phyloP scores from a whole-genome alignment of 2,113 vertebrate species.

The Nettapus auritus region DNA sequence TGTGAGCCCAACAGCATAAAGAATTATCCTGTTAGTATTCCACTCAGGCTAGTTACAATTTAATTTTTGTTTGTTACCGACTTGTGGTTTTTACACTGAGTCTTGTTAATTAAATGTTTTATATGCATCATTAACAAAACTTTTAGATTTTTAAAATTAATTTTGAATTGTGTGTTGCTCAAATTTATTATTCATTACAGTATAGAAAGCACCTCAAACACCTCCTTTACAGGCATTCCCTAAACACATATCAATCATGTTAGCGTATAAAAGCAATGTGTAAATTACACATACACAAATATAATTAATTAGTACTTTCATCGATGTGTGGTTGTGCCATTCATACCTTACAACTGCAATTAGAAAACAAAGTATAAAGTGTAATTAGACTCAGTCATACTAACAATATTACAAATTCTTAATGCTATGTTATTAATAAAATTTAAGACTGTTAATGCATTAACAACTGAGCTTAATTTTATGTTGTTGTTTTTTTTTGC shows the following conservation, averaged over 20 bases:
- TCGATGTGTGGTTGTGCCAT: neutral
- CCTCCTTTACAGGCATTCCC: neutral
- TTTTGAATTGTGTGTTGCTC: neutral
- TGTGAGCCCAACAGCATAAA: neutral
- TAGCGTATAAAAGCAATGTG: neutral
- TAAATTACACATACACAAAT: neutral
- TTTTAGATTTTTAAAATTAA: conserved; percentile 8
- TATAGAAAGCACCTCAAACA: neutral
- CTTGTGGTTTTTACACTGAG: neutral
- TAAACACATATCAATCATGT: neutral
- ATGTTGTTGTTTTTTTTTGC: neutral
- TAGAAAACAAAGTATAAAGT: neutral
- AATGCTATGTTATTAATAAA: neutral
- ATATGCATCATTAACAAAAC: conserved; percentile 24
- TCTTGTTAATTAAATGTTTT: neutral
- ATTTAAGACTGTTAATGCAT: neutral
- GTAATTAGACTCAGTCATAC: neutral
- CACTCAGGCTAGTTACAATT: neutral
- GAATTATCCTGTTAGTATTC: neutral
- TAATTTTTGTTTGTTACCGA: neutral
- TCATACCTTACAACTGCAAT: neutral
- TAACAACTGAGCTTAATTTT: neutral
- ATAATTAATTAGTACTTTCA: conserved; percentile 28
- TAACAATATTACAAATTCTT: neutral
- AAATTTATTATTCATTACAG: neutral